Evolutionary conservation across 2,888 invertebrate genomes (phyloP).

Genomic region (Apamea crenata): DNA sequence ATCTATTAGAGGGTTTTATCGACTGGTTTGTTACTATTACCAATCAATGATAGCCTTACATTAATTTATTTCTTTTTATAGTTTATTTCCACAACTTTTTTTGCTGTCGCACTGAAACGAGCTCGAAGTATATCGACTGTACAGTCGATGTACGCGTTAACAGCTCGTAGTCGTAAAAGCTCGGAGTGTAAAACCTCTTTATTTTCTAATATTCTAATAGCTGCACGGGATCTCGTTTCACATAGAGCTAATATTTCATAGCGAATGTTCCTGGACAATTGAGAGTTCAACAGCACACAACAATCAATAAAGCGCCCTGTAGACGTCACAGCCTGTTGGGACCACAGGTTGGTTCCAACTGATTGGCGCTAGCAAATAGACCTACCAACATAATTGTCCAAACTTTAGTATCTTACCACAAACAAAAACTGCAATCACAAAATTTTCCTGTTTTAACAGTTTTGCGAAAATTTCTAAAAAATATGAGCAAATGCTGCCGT

Average conservation of each 20-base stretch:
- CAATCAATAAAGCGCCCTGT: conserved; percentile 64
- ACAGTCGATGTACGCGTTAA: conserved; percentile 20
- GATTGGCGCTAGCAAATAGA: background rate
- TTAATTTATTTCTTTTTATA: background rate
- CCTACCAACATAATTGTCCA: background rate
- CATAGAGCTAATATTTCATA: conserved; percentile 59
- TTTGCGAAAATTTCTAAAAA: background rate
- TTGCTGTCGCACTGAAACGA: conserved; percentile 4
- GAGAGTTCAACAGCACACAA: conserved; percentile 75
- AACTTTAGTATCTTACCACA: too few relatives aligned
- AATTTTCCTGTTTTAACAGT: background rate
- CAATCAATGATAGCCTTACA: background rate
- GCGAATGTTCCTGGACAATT: conserved; percentile 51
- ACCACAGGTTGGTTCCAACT: background rate
- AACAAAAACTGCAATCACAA: background rate
- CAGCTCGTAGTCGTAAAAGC: conserved; percentile 32
- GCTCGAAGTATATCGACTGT: conserved; percentile 1
- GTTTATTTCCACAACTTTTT: background rate
- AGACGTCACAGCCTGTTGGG: background rate
- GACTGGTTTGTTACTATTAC: conserved; percentile 24
- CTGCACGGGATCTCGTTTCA: conserved; percentile 57
- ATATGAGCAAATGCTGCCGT: background rate
- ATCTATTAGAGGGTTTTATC: conserved; percentile 38
- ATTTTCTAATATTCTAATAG: conserved; percentile 60
- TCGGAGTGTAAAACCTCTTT: conserved; percentile 29